A percentile compares a stretch with the other conserved stretches of the same genome.
Evolutionary conservation across 2,113 vertebrate species (phyloP).

Genomic region (Spilogale gracilis): DNA sequence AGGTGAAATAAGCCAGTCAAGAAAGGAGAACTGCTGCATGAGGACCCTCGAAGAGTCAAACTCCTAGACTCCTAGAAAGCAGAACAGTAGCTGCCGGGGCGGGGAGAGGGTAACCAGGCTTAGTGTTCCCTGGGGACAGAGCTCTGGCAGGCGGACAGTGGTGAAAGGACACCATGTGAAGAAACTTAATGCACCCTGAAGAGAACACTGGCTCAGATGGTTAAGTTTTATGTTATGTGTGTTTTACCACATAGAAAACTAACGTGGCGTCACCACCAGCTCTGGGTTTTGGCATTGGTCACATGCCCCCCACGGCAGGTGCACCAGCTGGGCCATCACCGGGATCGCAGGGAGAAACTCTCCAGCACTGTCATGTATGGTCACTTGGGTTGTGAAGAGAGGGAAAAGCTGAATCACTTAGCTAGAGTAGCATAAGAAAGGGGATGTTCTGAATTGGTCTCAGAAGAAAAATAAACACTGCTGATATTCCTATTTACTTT

Average conservation of each 20-base stretch:
- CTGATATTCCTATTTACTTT: background rate
- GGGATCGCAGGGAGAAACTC: rapidly evolving
- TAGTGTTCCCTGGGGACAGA: rapidly evolving
- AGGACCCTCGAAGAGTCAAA: background rate
- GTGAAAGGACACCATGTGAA: no score
- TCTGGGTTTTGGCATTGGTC: background rate
- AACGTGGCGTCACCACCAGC: background rate
- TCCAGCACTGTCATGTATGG: rapidly evolving
- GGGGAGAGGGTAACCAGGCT: rapidly evolving
- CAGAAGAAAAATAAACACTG: background rate
- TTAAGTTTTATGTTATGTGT: no score
- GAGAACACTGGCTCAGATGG: background rate
- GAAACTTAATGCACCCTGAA: background rate
- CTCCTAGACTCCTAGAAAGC: background rate
- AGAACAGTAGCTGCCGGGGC: background rate
- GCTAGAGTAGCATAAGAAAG: no score
- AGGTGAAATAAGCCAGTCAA: background rate
- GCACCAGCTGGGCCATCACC: no score
- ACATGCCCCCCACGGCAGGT: no score
- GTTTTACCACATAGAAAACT: background rate
- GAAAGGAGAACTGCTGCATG: background rate
- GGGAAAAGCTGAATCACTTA: background rate
- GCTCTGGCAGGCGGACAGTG: no score
- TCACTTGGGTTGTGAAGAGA: background rate
- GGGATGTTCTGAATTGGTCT: background rate